Evolutionary conservation across 2,888 invertebrate species (phyloP).

Genomic region (Scrobipalpa atriplicella): DNA sequence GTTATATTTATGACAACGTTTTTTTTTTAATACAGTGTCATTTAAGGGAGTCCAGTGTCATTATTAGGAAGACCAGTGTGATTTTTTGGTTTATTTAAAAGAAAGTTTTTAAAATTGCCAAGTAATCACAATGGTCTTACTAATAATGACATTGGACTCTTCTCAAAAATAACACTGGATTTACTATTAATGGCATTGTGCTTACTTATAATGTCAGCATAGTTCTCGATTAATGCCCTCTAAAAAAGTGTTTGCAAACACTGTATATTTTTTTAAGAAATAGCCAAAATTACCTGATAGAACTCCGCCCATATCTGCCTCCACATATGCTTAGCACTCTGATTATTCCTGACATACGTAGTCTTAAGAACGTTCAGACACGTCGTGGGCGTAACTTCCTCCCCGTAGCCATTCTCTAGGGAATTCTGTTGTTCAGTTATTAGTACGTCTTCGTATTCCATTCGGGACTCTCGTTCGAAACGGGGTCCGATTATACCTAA

Average conservation of each 20-base stretch:
- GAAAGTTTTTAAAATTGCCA: too few relatives aligned
- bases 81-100: too few relatives aligned
- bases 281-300: slow-evolving; percentile 55
- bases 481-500: slow-evolving; percentile 79
- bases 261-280: neutral
- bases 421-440: slow-evolving; percentile 80
- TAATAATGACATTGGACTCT: too few relatives aligned
- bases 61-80: too few relatives aligned
- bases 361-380: slow-evolving; percentile 71
- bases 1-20: too few relatives aligned
- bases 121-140: too few relatives aligned
- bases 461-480: slow-evolving; percentile 74
- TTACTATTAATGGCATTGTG: neutral
- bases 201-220: neutral
- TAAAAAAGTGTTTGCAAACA: too few relatives aligned
- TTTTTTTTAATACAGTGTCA: too few relatives aligned
- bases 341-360: slow-evolving; percentile 68
- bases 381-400: slow-evolving; percentile 69
- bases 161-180: too few relatives aligned
- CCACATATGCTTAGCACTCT: slow-evolving; percentile 65
- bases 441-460: slow-evolving; percentile 85
- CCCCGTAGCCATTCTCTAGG: slow-evolving; percentile 74
- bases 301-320: slow-evolving; percentile 73
- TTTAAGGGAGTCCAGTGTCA: too few relatives aligned
- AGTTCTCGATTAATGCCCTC: neutral